phyloP scores from a whole-genome alignment of 2,797 vertebrate species.

The Lycodopsis pacificus region DNA sequence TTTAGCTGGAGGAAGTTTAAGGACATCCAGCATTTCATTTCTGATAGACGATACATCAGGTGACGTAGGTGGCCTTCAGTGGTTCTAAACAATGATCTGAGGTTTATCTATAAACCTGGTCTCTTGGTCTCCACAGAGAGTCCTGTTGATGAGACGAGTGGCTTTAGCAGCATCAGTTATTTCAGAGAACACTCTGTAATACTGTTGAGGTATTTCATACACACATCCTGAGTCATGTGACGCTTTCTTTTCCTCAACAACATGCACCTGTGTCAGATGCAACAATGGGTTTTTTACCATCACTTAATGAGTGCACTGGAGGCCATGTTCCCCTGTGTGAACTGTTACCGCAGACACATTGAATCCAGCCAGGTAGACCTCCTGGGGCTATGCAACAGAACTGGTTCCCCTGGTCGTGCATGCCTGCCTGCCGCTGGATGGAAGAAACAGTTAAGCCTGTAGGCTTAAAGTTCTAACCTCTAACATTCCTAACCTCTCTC shows the following conservation, averaged over 20 bases:
- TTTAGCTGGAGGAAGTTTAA: background rate
- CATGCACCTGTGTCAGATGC: constrained; percentile 6
- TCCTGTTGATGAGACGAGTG: background rate
- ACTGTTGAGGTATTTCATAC: constrained; percentile 5
- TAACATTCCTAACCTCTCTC: constrained; percentile 81
- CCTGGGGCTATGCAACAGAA: constrained; percentile 64
- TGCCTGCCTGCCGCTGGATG: constrained; percentile 60
- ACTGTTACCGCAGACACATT: constrained; percentile 41
- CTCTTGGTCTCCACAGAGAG: background rate
- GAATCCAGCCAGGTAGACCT: constrained; percentile 58
- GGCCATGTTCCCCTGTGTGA: constrained; percentile 7
- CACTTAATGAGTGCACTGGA: background rate
- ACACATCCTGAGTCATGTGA: background rate
- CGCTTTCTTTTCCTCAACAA: background rate
- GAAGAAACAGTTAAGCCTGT: constrained; percentile 56
- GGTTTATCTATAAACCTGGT: background rate
- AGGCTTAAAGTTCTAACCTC: constrained; percentile 64
- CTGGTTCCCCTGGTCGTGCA: constrained; percentile 73
- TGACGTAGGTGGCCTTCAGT: background rate
- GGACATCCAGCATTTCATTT: background rate
- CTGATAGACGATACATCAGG: background rate
- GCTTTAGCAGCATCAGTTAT: background rate
- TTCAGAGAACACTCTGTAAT: background rate
- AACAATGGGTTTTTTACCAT: background rate
- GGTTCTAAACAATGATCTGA: background rate